Base-by-base conservation (phyloP, 2,888 invertebrate genomes). In the Podotricha telesiphe region DNA sequence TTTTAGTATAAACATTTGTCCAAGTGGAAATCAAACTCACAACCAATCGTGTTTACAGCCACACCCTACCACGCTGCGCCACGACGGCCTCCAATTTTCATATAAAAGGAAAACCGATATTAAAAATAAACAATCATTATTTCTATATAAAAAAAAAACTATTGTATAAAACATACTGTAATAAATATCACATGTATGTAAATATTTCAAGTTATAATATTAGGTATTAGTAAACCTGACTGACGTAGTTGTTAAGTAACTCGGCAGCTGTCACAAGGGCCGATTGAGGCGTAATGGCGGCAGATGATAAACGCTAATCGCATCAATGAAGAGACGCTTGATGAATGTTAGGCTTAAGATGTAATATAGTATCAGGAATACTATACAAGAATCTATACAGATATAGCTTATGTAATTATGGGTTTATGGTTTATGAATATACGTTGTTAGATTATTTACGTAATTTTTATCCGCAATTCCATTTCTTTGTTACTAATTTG, bases 261-360 rank as follows among this genome's bases (percentile, higher is more conserved):
- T 22, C 45, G 45, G 59, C 59, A 59, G 59, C 42, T 59, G 59
- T 59, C 59, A 59, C 59, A 45, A 10, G 45, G 59, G 7, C 59
- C 59, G 59, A 45, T 45, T 45, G 22, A 59, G 59, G 59, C 59
- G 59, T 59, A 59, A 45, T 59, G 59, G 45, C 59, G 59, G 20
- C 45, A 45, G 59, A 59, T 59, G 59, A 59, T 59, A 45, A 59
- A 59, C 59, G 59, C 59, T 59, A 45, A 59, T 59, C 45, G 59
- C 45, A 45, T 59, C 59, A 28, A 45, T 59, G 59, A 59, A 59
- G 59, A 59, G 59, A 45, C 45, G 59, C 59, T 45, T 59, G 59
- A 59, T 59, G 59, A 59, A 59, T 59, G 59, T 45, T 45, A 45
- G 59, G 59, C 45, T 59, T 45, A 59, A 22, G 59, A 17, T 22